Percentiles rank a stretch among this genome's conserved stretches.
Conservation (phyloP, 1,140 invertebrate species). For the Microplitis mediator region DNA sequence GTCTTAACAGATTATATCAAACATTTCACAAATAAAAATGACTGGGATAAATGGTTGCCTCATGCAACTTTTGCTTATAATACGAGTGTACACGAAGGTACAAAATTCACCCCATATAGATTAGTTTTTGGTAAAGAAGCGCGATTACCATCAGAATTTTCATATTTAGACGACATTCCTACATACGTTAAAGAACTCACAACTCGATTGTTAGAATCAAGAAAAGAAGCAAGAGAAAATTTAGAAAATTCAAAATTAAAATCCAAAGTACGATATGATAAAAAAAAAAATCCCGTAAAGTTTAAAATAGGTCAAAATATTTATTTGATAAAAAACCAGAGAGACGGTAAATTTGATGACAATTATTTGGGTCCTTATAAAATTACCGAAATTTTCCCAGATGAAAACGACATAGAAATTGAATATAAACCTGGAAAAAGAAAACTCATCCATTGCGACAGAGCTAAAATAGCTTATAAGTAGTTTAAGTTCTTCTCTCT, state of each 20-base stretch:
- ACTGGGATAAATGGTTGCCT: constrained; percentile 50
- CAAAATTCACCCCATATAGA: constrained; percentile 15
- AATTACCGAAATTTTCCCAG: constrained; percentile 14
- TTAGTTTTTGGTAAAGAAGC: constrained; percentile 19
- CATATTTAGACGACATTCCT: not conserved
- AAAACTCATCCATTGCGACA: not conserved
- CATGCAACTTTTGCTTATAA: constrained; percentile 33
- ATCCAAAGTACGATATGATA: constrained; percentile 20
- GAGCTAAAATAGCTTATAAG: constrained; percentile 1
- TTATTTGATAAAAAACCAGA: not conserved
- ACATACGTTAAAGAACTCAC: not conserved
- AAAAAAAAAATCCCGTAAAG: not conserved
- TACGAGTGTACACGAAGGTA: constrained; percentile 15
- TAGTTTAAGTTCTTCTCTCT: not conserved
- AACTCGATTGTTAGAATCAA: not conserved
- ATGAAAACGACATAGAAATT: constrained; percentile 10
- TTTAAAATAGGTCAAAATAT: constrained; percentile 1
- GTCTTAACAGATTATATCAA: constrained; percentile 37
- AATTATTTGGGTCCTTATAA: constrained; percentile 14
- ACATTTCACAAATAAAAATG: constrained; percentile 33
- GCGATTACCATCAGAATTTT: not conserved
- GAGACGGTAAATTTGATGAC: not conserved
- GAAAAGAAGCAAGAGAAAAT: constrained; percentile 7
- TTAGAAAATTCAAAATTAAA: constrained; percentile 9
- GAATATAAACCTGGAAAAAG: constrained; percentile 2